A percentile compares a stretch with the other conserved stretches of the same genome.
Evolutionary conservation across 2,888 invertebrate genomes (phyloP).

Genomic region (Sinopyrophorus schimmeli): DNA sequence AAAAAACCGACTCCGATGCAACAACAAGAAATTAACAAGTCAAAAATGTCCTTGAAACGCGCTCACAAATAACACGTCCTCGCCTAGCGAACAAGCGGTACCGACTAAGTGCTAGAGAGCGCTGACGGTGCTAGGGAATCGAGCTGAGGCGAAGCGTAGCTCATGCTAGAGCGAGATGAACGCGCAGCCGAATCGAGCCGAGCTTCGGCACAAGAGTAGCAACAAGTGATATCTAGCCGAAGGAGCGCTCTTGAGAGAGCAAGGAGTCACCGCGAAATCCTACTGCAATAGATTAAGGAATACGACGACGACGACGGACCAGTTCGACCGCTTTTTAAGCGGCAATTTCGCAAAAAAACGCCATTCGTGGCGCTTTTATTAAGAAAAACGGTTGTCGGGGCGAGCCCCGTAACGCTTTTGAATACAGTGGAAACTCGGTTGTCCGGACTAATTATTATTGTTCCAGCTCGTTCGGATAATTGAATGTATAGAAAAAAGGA

Average conservation of each 20-base stretch:
- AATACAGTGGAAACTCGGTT: slow-evolving; percentile 17
- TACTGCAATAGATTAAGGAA: slow-evolving; percentile 34
- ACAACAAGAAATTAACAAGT: slow-evolving; percentile 25
- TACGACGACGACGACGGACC: too few species aligned
- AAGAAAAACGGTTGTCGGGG: slow-evolving; percentile 27
- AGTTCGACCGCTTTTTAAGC: slow-evolving; percentile 38
- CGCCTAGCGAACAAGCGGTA: slow-evolving; percentile 39
- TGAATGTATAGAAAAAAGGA: too few species aligned
- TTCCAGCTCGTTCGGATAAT: slow-evolving; percentile 6
- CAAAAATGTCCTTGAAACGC: slow-evolving; percentile 44
- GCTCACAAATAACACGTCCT: slow-evolving; percentile 35
- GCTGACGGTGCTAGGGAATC: slow-evolving; percentile 38
- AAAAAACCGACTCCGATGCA: too few species aligned
- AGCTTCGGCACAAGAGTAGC: slow-evolving; percentile 41
- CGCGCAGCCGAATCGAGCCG: slow-evolving; percentile 40
- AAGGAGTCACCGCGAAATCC: slow-evolving; percentile 23
- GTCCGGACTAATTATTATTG: slow-evolving; percentile 6
- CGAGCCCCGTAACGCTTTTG: slow-evolving; percentile 31
- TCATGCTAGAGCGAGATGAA: slow-evolving; percentile 18
- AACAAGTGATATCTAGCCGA: slow-evolving; percentile 46
- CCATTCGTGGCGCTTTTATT: slow-evolving; percentile 34
- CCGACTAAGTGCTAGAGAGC: too few species aligned
- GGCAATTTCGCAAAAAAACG: slow-evolving; percentile 39
- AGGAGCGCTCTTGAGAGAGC: slow-evolving; percentile 18
- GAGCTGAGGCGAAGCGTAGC: slow-evolving; percentile 23